phyloP scores from a whole-genome alignment of 2,797 vertebrate species.

The Rallus crepitans region DNA sequence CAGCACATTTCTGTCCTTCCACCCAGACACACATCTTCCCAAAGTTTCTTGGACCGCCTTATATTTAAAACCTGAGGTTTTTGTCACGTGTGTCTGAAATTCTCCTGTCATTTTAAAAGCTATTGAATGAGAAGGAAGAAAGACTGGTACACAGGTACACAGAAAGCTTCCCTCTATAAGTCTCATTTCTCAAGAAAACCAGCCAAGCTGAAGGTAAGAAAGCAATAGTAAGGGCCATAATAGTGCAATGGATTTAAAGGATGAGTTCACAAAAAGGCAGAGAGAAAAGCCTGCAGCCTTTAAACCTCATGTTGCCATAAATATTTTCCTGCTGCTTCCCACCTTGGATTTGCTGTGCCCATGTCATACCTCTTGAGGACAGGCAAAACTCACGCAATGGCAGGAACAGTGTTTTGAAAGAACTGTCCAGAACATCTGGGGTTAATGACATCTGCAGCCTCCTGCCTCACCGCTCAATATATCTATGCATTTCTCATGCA shows the following conservation, averaged over 20 bases:
- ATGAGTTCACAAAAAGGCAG: background rate
- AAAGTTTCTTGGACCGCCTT: background rate
- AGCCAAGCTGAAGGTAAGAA: background rate
- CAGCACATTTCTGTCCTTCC: background rate
- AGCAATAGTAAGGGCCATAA: rapidly evolving
- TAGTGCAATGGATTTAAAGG: rapidly evolving
- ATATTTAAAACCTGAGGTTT: background rate
- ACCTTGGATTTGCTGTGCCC: background rate
- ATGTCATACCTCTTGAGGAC: background rate
- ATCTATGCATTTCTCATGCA: background rate
- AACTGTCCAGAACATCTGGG: background rate
- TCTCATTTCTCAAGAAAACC: background rate
- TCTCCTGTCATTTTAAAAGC: background rate
- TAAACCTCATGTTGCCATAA: background rate
- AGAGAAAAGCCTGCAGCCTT: background rate
- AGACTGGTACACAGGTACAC: background rate
- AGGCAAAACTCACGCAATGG: background rate
- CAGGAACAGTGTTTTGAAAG: background rate
- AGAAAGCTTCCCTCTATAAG: background rate
- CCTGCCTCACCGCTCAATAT: background rate
- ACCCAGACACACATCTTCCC: background rate
- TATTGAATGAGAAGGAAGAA: background rate
- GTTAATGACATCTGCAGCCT: background rate
- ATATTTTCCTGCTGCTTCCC: background rate
- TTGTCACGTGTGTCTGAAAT: background rate